A percentile compares a stretch with the other conserved stretches of the same genome.
Evolutionary conservation across 1,140 invertebrate genomes (phyloP).

Genomic region (Neodiprion virginianus): DNA sequence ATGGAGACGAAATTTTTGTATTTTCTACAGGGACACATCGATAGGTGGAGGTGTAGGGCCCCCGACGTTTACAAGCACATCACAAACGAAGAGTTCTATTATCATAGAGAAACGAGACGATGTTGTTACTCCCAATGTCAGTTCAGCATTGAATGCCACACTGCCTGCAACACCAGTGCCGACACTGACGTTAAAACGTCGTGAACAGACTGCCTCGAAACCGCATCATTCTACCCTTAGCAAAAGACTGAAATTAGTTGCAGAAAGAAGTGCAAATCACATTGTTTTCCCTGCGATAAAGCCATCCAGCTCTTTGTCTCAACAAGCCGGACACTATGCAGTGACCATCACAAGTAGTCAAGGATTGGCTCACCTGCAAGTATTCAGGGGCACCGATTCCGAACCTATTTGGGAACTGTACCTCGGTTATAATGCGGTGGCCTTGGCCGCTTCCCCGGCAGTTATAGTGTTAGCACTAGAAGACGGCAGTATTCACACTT

Average conservation of each 20-base stretch:
- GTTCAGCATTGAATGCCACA: constrained; percentile 59
- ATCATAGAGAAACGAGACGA: constrained; percentile 82
- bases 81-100: constrained; percentile 82
- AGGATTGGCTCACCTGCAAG: constrained; percentile 61
- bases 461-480: constrained; percentile 70
- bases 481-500: constrained; percentile 71
- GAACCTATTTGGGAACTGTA: constrained; percentile 60
- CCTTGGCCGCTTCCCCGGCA: constrained; percentile 52
- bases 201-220: constrained; percentile 43
- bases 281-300: constrained; percentile 51
- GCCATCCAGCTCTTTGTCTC: constrained; percentile 47
- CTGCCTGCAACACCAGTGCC: constrained; percentile 36
- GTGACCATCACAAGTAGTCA: constrained; percentile 52
- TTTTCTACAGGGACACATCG: constrained; percentile 63
- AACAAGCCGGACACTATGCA: constrained; percentile 55
- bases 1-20: constrained; percentile 19
- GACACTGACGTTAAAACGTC: constrained; percentile 49
- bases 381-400: constrained; percentile 61
- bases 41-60: constrained; percentile 41
- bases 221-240: constrained; percentile 33
- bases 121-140: constrained; percentile 71
- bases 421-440: constrained; percentile 54
- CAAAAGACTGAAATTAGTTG: constrained; percentile 46
- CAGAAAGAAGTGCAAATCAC: constrained; percentile 40
- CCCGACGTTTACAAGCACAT: constrained; percentile 76